A percentile compares a stretch with the other conserved stretches of the same genome.
Conservation (phyloP, 2,797 vertebrate species). For the Gymnodraco acuticeps region DNA sequence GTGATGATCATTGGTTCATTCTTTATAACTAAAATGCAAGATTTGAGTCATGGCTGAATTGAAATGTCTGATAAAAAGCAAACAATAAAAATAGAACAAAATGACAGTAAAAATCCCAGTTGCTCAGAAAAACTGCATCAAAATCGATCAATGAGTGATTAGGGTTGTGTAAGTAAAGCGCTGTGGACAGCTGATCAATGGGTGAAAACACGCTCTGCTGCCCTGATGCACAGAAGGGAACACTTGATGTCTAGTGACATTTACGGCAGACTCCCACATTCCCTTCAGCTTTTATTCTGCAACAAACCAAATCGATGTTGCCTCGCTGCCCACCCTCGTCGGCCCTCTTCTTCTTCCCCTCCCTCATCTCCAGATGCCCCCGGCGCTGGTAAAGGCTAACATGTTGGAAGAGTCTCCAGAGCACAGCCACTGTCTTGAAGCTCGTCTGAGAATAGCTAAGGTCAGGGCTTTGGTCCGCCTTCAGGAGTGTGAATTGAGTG, state of each 20-base stretch:
- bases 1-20: not conserved
- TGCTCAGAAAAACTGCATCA: not conserved
- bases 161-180: not conserved
- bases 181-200: slow-evolving; percentile 24
- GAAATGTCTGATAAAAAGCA: slow-evolving; percentile 2
- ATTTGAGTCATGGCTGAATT: slow-evolving; percentile 12
- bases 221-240: slow-evolving; percentile 20
- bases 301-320: slow-evolving; percentile 53
- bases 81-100: not conserved
- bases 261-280: slow-evolving; percentile 39
- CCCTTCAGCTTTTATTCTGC: slow-evolving; percentile 48
- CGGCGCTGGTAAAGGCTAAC: slow-evolving; percentile 60
- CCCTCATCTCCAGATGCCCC: slow-evolving; percentile 35
- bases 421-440: slow-evolving; percentile 52
- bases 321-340: slow-evolving; percentile 9
- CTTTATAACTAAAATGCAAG: not conserved
- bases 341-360: slow-evolving; percentile 8
- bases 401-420: slow-evolving; percentile 52
- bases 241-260: slow-evolving; percentile 53
- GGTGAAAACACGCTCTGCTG: slow-evolving; percentile 8
- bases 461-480: slow-evolving; percentile 61
- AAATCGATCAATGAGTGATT: slow-evolving; percentile 16
- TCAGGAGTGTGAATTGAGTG: slow-evolving; percentile 55
- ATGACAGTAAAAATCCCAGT: not conserved
- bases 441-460: slow-evolving; percentile 62